Conservation (phyloP, 2,113 vertebrate species). For the Dendrocopos noguchii region DNA sequence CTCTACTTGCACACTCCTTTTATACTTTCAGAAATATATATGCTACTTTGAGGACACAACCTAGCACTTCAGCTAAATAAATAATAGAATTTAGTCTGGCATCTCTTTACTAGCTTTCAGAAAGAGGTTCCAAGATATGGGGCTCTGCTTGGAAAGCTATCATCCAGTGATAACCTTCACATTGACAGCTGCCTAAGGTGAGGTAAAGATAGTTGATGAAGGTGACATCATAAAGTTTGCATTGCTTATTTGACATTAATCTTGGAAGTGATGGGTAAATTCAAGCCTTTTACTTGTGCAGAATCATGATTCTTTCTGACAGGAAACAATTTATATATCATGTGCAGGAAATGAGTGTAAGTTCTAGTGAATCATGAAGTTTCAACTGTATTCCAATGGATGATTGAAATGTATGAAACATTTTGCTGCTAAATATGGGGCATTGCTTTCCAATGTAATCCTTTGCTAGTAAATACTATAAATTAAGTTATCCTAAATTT, state of each 20-base stretch:
- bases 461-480: neutral
- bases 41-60: neutral
- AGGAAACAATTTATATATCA: neutral
- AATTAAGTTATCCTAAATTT: constrained; percentile 24
- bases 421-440: neutral
- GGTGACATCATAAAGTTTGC: neutral
- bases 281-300: neutral
- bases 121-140: neutral
- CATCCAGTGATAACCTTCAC: neutral
- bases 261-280: neutral
- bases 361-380: neutral
- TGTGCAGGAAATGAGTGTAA: neutral
- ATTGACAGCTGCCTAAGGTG: neutral
- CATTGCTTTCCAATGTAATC: neutral
- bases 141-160: neutral
- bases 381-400: neutral
- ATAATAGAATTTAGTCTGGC: neutral
- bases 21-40: neutral
- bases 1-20: neutral
- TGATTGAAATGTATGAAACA: neutral
- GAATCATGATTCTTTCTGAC: neutral
- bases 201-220: neutral
- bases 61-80: neutral
- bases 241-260: neutral
- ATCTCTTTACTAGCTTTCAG: neutral